Evolutionary conservation across 2,113 vertebrate genomes (phyloP).

Genomic region (Saguinus imperator): DNA sequence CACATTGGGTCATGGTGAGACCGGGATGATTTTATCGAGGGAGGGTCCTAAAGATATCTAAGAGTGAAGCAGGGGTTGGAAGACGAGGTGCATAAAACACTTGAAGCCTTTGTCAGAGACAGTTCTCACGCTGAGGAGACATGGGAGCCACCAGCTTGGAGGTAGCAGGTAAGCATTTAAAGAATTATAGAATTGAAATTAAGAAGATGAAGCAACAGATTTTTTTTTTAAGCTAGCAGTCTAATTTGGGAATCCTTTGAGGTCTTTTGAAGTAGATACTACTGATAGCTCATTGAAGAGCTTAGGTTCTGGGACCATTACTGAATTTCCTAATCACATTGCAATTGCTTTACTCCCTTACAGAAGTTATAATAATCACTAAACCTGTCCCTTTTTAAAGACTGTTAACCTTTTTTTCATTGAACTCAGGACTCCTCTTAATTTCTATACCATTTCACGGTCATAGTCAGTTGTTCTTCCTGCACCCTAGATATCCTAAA

Average conservation of each 20-base stretch:
- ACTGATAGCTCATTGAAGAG: neutral
- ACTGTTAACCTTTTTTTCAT: neutral
- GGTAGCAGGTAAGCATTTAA: neutral
- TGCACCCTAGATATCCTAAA: constrained; percentile 1
- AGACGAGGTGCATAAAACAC: neutral
- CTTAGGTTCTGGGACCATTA: neutral
- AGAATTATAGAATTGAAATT: neutral
- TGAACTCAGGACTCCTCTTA: neutral
- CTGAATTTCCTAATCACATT: neutral
- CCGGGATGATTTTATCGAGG: neutral
- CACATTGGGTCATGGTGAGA: neutral
- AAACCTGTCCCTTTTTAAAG: neutral
- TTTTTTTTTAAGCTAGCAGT: neutral
- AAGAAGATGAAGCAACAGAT: neutral
- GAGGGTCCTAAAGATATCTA: neutral
- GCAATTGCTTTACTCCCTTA: neutral
- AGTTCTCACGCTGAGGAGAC: neutral
- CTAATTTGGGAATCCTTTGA: neutral
- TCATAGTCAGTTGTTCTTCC: constrained; percentile 45
- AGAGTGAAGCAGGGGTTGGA: neutral
- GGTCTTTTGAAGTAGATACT: neutral
- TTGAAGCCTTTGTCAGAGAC: neutral
- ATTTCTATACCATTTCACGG: constrained; percentile 46
- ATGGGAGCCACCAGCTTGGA: neutral
- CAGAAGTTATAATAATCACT: neutral